Evolutionary conservation across 2,113 vertebrate genomes (phyloP), one percentile per base, ranked within the genome.

Genomic region (Rynchops niger): DNA sequence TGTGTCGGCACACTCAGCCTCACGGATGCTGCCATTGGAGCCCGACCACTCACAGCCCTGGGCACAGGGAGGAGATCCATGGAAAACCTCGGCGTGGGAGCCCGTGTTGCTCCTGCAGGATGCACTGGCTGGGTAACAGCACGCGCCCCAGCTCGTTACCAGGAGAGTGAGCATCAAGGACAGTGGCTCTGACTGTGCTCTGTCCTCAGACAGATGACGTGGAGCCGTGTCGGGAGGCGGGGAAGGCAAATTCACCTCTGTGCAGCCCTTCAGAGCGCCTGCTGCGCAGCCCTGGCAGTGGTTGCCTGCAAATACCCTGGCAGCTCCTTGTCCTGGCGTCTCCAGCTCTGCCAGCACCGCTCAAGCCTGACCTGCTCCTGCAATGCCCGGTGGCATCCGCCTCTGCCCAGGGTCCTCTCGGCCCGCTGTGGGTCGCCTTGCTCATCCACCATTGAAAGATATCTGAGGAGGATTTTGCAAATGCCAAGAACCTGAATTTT

Each of bases 221-320:
- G 74, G 59, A 16, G 87, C 30, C 21, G 47, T 1, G 65, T 50
- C 2, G 2, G 88, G 93, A 97, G 86, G 89, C 88, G 63, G 72
- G 72, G 53, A 93, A 77, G 76, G 76, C 38, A 69, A 80, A 74
- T 43, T 92, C 92, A 94, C 90, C 92, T 96, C 97, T 58, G 1
- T 8, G 69, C 72, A 88, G 92, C 80, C 80, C 80, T 93, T 86
- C 71, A 71, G 82, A 90, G 45, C 84, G 47, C 17, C 61, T 82
- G 73, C 77, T 85, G 82, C 78, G 49, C 4, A 32, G 56, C 56
- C 56, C 77, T 71, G 73, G 77, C 78, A 85, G 65, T 21, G 42
- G 52, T 77, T 89, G 43, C 87, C 69, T 67, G 52, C 11, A 2
- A 23, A 20, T 2, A 45, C 52, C 49, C 70, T 10, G 61, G 43